Percentiles rank a stretch among this genome's conserved stretches.
Evolutionary conservation across 2,888 invertebrate species (phyloP).

Genomic region (Hemaris fuciformis): DNA sequence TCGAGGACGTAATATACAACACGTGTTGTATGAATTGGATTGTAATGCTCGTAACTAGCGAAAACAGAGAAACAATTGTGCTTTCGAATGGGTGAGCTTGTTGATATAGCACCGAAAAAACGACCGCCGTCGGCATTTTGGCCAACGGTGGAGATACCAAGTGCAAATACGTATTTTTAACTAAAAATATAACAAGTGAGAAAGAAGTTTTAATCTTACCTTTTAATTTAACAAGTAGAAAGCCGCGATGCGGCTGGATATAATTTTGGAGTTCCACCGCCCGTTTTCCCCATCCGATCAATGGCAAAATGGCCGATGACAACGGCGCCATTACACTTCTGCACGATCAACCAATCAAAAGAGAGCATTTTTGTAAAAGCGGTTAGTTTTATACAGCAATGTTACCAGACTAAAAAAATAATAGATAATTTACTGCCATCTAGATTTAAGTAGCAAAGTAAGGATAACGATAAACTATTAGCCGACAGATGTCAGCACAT

Average conservation of each 20-base stretch:
- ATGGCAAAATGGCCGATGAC: slow-evolving; percentile 66
- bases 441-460: slow-evolving; percentile 31
- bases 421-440: slow-evolving; percentile 28
- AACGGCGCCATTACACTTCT: slow-evolving; percentile 38
- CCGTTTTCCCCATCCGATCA: slow-evolving; percentile 27
- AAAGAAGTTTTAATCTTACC: slow-evolving; percentile 44
- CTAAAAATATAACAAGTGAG: not conserved
- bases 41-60: slow-evolving; percentile 77
- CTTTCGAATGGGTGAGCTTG: slow-evolving; percentile 78
- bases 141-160: slow-evolving; percentile 83
- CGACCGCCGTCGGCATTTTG: slow-evolving; percentile 80
- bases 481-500: slow-evolving; percentile 22
- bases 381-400: slow-evolving; percentile 53
- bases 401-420: slow-evolving; percentile 51
- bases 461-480: slow-evolving; percentile 13
- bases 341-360: slow-evolving; percentile 68
- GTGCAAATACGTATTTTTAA: slow-evolving; percentile 65
- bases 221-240: slow-evolving; percentile 45
- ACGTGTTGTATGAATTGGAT: slow-evolving; percentile 20
- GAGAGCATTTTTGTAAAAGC: slow-evolving; percentile 55
- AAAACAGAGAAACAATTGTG: slow-evolving; percentile 69
- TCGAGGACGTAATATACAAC: not conserved
- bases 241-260: slow-evolving; percentile 69
- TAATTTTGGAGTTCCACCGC: slow-evolving; percentile 24
- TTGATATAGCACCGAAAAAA: slow-evolving; percentile 80